Evolutionary conservation across 2,888 invertebrate genomes (phyloP), one percentile per base, ranked within the genome.

Genomic region (Cerastis rubricosa): DNA sequence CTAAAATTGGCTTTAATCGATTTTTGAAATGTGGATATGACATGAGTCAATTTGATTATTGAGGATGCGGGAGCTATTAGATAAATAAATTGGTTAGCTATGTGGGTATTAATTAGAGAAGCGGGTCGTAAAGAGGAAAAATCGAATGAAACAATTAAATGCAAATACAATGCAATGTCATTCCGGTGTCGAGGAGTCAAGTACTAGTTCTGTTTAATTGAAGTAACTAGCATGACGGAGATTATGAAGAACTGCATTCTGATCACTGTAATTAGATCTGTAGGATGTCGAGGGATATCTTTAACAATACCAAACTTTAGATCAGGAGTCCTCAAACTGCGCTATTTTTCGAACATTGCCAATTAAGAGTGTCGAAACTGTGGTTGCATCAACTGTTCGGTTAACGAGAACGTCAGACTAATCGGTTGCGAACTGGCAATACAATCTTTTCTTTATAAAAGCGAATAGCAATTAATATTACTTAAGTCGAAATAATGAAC

Each of bases 401-500:
- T 84, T 92, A 93, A 92, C 91, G 87, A 93, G 91, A n/a, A n/a
- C 91, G 87, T 87, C 90, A 91, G 91, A 90, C 92, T 93, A 93
- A 94, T 94, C 91, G 91, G 90, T 92, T 93, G 92, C 92, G 91
- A 85, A 90, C 92, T 90, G 86, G 88, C 89, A 92, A 92, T 87
- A 91, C 90, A 92, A 92, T 92, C 93, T 93, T 92, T 94, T 93
- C 93, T 94, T 94, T 93, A 93, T 92, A 91, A 90, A 92, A 89
- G 89, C 89, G 89, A 89, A 91, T 93, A 89, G 94, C 92, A 94
- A 95, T 95, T 96, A 95, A 94, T 95, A 95, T 94, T 94, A 94
- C 95, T 95, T 95, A 95, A 94, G 90, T 86, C 80, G 84, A 89
- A 93, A 93, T 94, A 95, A 94, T 94, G 92, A 93, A 90, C 87